Evolutionary conservation across 2,113 vertebrate genomes (phyloP), one percentile per base, ranked within the genome.

Genomic region (Hypanus sabinus): DNA sequence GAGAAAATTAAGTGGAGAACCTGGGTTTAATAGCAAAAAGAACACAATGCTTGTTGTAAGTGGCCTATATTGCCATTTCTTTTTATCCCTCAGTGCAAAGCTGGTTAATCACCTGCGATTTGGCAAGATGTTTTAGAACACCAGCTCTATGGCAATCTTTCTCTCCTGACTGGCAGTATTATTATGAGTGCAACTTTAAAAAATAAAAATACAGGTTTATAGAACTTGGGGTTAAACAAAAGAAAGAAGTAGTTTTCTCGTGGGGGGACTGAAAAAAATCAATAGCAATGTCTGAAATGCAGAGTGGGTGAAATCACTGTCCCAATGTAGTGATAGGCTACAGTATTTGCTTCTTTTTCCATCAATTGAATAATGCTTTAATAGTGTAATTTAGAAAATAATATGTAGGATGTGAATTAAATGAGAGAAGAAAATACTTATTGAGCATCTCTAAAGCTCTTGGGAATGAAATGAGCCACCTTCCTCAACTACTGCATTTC

Each of bases 1-100:
- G 68, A 93, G 91, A 93, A 75, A 93, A 96, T 96, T 96, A 96
- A 97, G 97, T 95, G 96, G 97, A 97, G 96, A 97, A 97, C 97
- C 97, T 97, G 96, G 96, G 96, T 95, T 96, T 94, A 46, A 93
- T 5, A 93, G 91, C 91, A 93, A 93, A 73, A 24, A 93, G 91
- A 93, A 93, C 91, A 55, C 68, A 46, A 90, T 73, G 38, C 22
- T 71, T 12, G 24, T 75, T 11, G 14, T 70, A 73, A 73, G 68
- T 93, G 68, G 71, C 90, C 68, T 36, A 73, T 24, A 93, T 38
- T 24, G 22, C 24, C 36, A 93, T 71, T 71, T 71, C n/a, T 46
- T 71, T 14, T 46, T 93, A 93, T 73, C 46, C 3, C 36, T 36
- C 85, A 90, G 60, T 65, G 30, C 85, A 65, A 87, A n/a, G 27